These are phyloP conservation scores for Pelvicachromis taeniatus DNA, from an alignment of 2,113 vertebrate species.

Conservation along the genomic window DNA sequence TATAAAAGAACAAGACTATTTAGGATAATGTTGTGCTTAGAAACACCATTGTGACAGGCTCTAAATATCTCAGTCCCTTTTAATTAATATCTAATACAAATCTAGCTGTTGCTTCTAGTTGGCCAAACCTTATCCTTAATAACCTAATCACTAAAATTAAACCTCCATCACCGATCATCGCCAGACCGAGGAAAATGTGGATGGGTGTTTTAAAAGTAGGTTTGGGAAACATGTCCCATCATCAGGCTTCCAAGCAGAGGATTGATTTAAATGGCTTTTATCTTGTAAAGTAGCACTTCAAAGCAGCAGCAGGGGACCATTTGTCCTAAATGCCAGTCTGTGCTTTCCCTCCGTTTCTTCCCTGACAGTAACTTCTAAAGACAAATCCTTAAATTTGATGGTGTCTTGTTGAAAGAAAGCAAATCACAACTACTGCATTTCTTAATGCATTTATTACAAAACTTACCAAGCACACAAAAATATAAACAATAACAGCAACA, in stretches of 20 bases:
- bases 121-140: neutral
- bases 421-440: neutral
- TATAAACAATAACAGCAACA: conserved; percentile 9
- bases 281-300: conserved; percentile 57
- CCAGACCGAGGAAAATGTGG: neutral
- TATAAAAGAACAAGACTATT: neutral
- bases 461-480: neutral
- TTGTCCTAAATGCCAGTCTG: conserved; percentile 44
- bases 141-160: neutral
- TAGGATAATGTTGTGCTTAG: neutral
- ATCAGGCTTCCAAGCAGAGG: conserved; percentile 5
- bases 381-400: neutral
- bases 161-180: neutral
- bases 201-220: neutral
- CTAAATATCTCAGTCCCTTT: neutral
- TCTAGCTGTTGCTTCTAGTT: neutral
- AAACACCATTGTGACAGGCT: neutral
- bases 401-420: neutral
- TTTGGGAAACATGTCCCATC: neutral
- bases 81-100: neutral
- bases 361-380: neutral
- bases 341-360: conserved; percentile 63
- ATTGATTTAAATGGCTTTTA: conserved; percentile 51
- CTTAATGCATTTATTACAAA: conserved; percentile 24
- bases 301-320: conserved; percentile 64